phyloP scores from a whole-genome alignment of 2,888 invertebrate species.

The Polydrusus pterygomalis region DNA sequence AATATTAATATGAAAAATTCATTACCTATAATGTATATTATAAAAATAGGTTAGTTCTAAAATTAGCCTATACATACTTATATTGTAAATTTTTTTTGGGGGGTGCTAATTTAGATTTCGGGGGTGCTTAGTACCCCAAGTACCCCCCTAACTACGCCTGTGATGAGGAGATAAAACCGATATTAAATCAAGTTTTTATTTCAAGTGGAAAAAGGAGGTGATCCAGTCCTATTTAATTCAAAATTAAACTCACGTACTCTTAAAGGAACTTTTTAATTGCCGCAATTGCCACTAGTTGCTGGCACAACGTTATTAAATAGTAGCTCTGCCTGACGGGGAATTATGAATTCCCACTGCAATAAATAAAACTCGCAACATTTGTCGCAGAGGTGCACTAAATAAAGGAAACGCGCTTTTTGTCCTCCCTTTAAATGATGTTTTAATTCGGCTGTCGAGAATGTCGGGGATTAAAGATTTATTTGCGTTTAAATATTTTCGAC shows the following conservation, averaged over 20 bases:
- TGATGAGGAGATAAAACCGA: no score
- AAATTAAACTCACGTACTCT: constrained; percentile 61
- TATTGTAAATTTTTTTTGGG: no score
- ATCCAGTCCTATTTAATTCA: constrained; percentile 50
- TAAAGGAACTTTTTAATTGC: constrained; percentile 63
- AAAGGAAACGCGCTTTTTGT: constrained; percentile 42
- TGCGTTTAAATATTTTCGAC: constrained; percentile 9
- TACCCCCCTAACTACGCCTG: no score
- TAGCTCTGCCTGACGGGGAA: constrained; percentile 57
- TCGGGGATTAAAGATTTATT: constrained; percentile 11
- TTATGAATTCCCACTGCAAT: constrained; percentile 60
- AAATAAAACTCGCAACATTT: constrained; percentile 57
- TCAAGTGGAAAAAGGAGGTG: not conserved
- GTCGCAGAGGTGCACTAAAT: constrained; percentile 43
- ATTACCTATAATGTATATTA: no score
- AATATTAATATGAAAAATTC: no score
- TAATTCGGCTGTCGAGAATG: constrained; percentile 46
- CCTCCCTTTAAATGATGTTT: constrained; percentile 42
- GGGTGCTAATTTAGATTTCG: no score
- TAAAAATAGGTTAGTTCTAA: no score
- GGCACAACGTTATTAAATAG: constrained; percentile 61
- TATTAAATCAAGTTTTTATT: not conserved
- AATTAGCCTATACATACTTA: no score
- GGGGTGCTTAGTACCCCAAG: no score
- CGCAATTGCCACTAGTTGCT: constrained; percentile 63